Evolutionary conservation across 2,797 vertebrate genomes (phyloP).

Genomic region (Rachycentron canadum): DNA sequence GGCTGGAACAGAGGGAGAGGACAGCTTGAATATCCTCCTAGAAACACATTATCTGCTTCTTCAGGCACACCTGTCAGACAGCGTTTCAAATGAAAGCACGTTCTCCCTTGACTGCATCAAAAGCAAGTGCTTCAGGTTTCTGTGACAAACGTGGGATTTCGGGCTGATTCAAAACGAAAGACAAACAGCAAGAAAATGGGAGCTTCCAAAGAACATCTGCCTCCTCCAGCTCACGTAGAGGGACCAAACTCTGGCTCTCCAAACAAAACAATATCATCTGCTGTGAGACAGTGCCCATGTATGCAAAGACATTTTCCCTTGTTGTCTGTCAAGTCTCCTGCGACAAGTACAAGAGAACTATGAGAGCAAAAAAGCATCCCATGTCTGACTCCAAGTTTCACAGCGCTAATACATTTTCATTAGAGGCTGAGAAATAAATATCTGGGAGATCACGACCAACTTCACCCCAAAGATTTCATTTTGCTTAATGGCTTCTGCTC

Average conservation of each 20-base stretch:
- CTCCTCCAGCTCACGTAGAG: slow-evolving; percentile 43
- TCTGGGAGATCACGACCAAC: slow-evolving; percentile 55
- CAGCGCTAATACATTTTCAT: slow-evolving; percentile 69
- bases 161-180: slow-evolving; percentile 54
- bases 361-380: slow-evolving; percentile 10
- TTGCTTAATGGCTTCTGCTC: slow-evolving; percentile 64
- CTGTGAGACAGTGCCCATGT: slow-evolving; percentile 26
- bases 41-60: slow-evolving; percentile 72
- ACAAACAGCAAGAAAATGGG: slow-evolving; percentile 58
- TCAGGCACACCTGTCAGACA: slow-evolving; percentile 77
- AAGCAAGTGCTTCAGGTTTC: slow-evolving; percentile 59
- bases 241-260: slow-evolving; percentile 59
- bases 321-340: slow-evolving; percentile 60
- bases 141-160: slow-evolving; percentile 70
- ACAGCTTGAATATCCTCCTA: slow-evolving; percentile 68
- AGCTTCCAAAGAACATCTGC: slow-evolving; percentile 67
- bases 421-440: slow-evolving; percentile 63
- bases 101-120: slow-evolving; percentile 67
- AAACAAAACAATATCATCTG: slow-evolving; percentile 63
- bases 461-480: slow-evolving; percentile 66
- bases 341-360: slow-evolving; percentile 27
- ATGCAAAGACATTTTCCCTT: slow-evolving; percentile 48
- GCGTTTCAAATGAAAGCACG: slow-evolving; percentile 69
- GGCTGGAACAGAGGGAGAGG: slow-evolving; percentile 62
- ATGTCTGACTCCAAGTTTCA: slow-evolving; percentile 19